Evolutionary conservation across 2,797 vertebrate genomes (phyloP).

Genomic region (Lepus townsendii): DNA sequence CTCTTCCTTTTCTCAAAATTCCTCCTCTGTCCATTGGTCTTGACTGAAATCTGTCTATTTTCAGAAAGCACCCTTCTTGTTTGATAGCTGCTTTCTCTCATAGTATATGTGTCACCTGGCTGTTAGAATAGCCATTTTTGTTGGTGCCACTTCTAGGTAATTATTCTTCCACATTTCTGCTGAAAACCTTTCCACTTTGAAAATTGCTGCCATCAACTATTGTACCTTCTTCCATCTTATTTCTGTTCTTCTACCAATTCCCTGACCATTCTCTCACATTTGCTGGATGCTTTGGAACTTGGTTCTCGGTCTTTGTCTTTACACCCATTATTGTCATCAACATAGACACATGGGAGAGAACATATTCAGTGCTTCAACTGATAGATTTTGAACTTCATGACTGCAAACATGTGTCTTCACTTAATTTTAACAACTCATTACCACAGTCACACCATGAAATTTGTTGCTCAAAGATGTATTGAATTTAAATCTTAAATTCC

Average conservation of each 20-base stretch:
- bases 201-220: background rate
- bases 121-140: background rate
- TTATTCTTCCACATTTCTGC: background rate
- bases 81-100: background rate
- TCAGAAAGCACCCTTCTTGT: background rate
- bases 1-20: background rate
- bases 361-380: background rate
- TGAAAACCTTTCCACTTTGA: background rate
- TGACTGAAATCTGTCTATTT: background rate
- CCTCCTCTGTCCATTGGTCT: background rate
- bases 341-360: background rate
- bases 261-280: background rate
- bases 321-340: background rate
- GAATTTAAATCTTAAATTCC: background rate
- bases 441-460: background rate
- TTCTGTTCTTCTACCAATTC: background rate
- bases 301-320: background rate
- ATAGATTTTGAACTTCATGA: background rate
- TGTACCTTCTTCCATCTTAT: background rate
- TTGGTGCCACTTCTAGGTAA: background rate
- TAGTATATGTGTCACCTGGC: background rate
- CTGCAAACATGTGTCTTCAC: background rate
- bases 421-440: background rate
- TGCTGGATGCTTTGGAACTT: background rate
- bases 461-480: background rate